These are phyloP conservation scores for Romanogobio albipinnatus DNA, from an alignment of 2,113 vertebrate genomes.

Conservation along the genomic window DNA sequence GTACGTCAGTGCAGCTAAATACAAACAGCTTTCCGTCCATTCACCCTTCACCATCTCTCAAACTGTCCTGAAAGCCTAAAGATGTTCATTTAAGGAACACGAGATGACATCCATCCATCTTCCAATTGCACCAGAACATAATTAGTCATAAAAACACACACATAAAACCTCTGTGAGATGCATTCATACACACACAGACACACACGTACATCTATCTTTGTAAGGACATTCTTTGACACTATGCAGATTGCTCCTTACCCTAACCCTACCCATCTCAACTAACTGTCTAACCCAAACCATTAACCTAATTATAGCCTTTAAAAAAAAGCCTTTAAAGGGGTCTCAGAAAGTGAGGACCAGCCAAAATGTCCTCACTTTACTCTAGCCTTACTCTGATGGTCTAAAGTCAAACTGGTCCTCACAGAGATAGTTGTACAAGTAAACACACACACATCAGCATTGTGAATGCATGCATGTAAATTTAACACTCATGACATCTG, in stretches of 20 bases:
- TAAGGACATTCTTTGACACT: too few species aligned
- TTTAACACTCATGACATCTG: not conserved
- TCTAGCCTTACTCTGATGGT: too few species aligned
- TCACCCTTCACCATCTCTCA: not conserved
- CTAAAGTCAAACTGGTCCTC: too few species aligned
- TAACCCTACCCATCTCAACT: too few species aligned
- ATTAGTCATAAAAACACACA: conserved; percentile 51
- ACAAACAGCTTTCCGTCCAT: not conserved
- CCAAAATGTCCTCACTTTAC: too few species aligned
- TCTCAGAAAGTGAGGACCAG: too few species aligned
- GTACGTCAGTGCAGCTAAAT: not conserved
- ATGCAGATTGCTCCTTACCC: too few species aligned
- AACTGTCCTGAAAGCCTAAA: conserved; percentile 32
- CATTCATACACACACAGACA: not conserved
- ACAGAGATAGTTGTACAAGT: too few species aligned
- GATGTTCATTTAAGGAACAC: conserved; percentile 45
- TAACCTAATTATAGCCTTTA: too few species aligned
- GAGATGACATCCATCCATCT: conserved; percentile 18
- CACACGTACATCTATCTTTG: not conserved
- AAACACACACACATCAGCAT: conserved; percentile 22
- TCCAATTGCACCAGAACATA: conserved; percentile 21
- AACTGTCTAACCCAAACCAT: too few species aligned
- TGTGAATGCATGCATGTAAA: not conserved
- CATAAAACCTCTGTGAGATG: conserved; percentile 42
- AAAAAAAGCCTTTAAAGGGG: too few species aligned